phyloP scores from a whole-genome alignment of 2,797 vertebrate species.

The Cichlasoma orientale region DNA sequence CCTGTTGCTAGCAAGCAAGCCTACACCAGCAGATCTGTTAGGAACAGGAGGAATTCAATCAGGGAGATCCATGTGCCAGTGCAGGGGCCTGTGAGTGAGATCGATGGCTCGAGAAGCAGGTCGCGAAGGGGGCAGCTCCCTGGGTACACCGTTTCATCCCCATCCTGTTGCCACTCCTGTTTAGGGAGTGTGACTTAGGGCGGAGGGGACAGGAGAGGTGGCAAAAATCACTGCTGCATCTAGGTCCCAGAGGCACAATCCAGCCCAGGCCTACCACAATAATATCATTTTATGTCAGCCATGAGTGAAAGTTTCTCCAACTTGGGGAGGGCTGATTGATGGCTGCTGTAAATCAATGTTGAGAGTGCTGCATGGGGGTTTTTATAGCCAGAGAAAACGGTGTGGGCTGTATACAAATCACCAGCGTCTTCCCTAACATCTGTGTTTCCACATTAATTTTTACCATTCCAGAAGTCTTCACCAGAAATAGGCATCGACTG shows the following conservation, averaged over 20 bases:
- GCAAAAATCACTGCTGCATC: conserved; percentile 10
- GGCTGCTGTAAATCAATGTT: conserved; percentile 65
- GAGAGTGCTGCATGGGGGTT: conserved; percentile 36
- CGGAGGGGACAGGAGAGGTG: neutral
- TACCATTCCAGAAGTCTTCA: neutral
- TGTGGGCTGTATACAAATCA: neutral
- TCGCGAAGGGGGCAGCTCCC: conserved; percentile 57
- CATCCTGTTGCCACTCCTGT: conserved; percentile 50
- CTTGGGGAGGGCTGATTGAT: conserved; percentile 63
- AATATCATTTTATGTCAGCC: conserved; percentile 66
- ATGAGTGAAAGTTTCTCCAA: conserved; percentile 64
- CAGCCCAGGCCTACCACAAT: conserved; percentile 30
- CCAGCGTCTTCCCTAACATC: neutral
- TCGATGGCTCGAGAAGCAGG: conserved; percentile 61
- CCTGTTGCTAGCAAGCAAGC: conserved; percentile 25
- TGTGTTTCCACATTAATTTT: neutral
- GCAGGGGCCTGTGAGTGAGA: conserved; percentile 60
- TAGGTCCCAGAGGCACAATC: conserved; percentile 40
- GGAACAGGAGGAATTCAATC: conserved; percentile 63
- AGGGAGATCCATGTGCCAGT: conserved; percentile 55
- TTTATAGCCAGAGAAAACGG: conserved; percentile 38
- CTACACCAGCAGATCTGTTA: conserved; percentile 39
- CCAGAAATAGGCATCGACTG: neutral
- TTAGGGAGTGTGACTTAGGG: conserved; percentile 21
- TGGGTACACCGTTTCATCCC: conserved; percentile 42